Evolutionary conservation across 2,888 invertebrate species (phyloP).

Genomic region (Tiphia femorata): DNA sequence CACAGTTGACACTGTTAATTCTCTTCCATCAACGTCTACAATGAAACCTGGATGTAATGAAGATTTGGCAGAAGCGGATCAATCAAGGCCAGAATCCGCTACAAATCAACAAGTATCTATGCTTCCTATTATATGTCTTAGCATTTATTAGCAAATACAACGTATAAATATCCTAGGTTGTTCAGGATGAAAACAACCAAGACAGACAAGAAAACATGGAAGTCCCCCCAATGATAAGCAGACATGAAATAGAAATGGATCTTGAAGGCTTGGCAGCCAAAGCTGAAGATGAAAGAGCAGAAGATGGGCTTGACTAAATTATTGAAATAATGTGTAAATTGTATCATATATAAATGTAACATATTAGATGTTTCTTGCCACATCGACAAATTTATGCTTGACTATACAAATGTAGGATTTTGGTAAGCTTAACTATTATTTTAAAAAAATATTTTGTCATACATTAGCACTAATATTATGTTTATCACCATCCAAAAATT

Average conservation of each 20-base stretch:
- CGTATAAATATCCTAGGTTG: conserved; percentile 15
- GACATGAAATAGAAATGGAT: conserved; percentile 35
- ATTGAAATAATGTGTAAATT: too few species aligned
- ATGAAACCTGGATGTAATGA: conserved; percentile 72
- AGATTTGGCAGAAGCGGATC: conserved; percentile 86
- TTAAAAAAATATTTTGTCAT: too few species aligned
- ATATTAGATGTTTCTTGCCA: conserved; percentile 4
- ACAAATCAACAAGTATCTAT: conserved; percentile 52
- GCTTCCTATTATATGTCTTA: too few species aligned
- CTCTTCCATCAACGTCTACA: conserved; percentile 35
- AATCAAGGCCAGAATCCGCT: conserved; percentile 73
- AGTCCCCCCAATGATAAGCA: conserved; percentile 15
- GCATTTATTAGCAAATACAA: too few species aligned
- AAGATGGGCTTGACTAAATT: conserved; percentile 39
- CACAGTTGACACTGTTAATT: conserved; percentile 33
- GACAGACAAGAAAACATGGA: conserved; percentile 37
- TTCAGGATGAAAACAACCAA: conserved; percentile 37
- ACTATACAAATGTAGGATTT: neutral
- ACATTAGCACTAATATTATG: too few species aligned
- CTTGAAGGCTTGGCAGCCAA: conserved; percentile 36
- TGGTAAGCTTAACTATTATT: neutral
- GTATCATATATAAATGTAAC: too few species aligned
- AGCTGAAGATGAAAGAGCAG: conserved; percentile 46
- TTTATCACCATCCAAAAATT: too few species aligned
- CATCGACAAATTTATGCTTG: neutral